These are phyloP conservation scores for Styela clava DNA, from an alignment of 23 tunicate genomes.

Conservation along the genomic window DNA sequence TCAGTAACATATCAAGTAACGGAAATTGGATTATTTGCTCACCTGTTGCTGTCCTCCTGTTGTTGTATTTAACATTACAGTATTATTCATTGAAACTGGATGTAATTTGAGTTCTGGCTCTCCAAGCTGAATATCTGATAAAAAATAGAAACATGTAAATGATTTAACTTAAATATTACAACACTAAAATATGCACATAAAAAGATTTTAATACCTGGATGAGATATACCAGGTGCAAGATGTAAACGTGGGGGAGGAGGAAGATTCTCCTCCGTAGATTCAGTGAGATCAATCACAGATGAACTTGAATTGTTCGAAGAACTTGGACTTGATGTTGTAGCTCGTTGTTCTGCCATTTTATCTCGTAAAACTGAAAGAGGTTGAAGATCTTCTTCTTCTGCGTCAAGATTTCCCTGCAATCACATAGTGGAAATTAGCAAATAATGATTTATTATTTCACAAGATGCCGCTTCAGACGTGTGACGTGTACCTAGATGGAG, in stretches of 20 bases:
- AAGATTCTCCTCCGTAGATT: conserved; percentile 5
- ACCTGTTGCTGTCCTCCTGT: neutral
- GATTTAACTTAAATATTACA: too few species aligned
- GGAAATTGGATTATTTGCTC: too few species aligned
- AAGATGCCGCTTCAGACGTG: too few species aligned
- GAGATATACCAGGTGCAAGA: conserved; percentile 46
- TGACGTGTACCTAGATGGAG: too few species aligned
- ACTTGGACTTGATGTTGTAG: conserved; percentile 8
- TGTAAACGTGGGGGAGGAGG: conserved; percentile 82
- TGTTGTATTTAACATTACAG: neutral
- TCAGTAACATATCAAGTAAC: too few species aligned
- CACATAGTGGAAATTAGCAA: neutral
- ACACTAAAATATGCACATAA: too few species aligned
- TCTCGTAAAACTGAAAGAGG: conserved; percentile 46
- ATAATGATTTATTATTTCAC: neutral
- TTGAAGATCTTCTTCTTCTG: conserved; percentile 59
- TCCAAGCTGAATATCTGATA: neutral
- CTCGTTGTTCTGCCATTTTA: conserved; percentile 35
- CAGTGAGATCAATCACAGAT: conserved; percentile 21
- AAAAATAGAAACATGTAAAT: too few species aligned
- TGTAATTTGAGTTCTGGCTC: neutral
- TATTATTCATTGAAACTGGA: neutral
- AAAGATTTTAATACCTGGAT: too few species aligned
- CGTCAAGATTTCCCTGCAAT: conserved; percentile 49
- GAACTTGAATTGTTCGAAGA: neutral